Conservation (phyloP, 1,140 invertebrate genomes). For the Acyrthosiphon pisum region DNA sequence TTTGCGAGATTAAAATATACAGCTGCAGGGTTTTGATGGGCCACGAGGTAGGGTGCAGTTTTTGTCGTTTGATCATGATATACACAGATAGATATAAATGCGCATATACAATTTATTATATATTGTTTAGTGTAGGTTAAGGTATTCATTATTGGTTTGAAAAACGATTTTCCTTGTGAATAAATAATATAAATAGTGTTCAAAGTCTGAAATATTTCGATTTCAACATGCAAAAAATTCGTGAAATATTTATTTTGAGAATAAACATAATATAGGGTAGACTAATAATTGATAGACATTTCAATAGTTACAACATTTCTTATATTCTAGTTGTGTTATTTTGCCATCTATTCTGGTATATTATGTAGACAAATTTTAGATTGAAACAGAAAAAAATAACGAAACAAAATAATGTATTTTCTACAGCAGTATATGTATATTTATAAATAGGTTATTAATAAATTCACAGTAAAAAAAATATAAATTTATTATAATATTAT, state of each 20-base stretch:
- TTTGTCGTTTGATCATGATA: background rate
- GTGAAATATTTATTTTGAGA: background rate
- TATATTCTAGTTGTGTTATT: no score
- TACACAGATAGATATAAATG: background rate
- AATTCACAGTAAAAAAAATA: no score
- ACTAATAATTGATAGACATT: no score
- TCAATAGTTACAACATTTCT: no score
- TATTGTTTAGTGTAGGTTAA: background rate
- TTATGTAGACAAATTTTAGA: background rate
- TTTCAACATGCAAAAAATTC: no score
- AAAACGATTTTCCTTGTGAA: background rate
- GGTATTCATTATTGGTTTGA: background rate
- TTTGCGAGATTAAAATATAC: background rate
- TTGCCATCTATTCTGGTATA: background rate
- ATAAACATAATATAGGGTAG: background rate
- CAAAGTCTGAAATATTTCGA: background rate
- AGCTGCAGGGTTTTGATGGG: background rate
- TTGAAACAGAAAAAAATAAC: background rate
- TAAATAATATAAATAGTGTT: background rate
- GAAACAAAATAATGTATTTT: background rate
- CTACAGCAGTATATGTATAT: no score
- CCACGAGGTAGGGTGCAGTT: background rate
- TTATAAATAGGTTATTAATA: no score
- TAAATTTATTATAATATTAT: no score
- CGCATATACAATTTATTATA: background rate